Evolutionary conservation across 2,888 invertebrate genomes (phyloP).

Genomic region (Tortricodes alternella): DNA sequence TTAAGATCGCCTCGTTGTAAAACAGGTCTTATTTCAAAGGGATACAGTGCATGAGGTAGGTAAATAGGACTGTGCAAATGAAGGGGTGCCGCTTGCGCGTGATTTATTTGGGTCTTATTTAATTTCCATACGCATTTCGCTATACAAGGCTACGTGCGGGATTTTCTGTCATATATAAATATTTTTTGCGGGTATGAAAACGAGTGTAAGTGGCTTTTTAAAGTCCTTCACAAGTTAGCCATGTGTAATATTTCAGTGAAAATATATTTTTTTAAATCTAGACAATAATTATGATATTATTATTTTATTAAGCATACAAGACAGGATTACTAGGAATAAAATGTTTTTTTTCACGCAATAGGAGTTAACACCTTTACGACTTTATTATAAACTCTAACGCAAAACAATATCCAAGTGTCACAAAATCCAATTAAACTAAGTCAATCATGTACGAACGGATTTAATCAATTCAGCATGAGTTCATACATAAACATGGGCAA

Average conservation of each 20-base stretch:
- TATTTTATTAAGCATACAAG: no score
- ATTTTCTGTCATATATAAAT: not conserved
- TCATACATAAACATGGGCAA: conserved; percentile 1
- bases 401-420: not conserved
- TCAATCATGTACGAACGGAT: not conserved
- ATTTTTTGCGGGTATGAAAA: no score
- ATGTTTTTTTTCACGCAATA: no score
- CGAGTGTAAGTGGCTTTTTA: no score
- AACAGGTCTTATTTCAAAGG: not conserved
- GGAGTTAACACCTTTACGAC: not conserved
- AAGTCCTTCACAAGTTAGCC: no score
- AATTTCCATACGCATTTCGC: not conserved
- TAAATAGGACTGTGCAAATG: not conserved
- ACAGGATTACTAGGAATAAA: no score
- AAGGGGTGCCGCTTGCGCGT: not conserved
- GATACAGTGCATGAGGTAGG: not conserved
- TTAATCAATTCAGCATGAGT: not conserved
- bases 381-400: not conserved
- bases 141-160: not conserved
- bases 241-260: no score
- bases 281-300: no score
- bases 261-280: no score
- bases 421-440: not conserved
- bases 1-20: not conserved
- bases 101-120: conserved; percentile 7